Conservation (phyloP, 1,140 invertebrate species). For the Hetaerina americana region DNA sequence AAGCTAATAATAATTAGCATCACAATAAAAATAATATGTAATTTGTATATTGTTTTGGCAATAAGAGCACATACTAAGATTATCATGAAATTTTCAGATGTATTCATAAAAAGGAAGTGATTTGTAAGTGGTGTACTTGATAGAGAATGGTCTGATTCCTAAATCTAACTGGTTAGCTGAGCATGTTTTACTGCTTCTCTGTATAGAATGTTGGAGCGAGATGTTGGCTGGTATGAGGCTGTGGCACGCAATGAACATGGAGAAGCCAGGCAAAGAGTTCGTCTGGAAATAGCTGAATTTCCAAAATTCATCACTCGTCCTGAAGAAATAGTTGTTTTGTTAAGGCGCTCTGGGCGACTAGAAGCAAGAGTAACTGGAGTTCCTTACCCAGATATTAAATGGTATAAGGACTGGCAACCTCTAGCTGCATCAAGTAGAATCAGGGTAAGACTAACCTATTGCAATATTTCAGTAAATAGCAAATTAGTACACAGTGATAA, state of each 20-base stretch:
- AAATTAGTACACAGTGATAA: no score
- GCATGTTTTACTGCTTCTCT: constrained; percentile 7
- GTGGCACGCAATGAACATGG: constrained; percentile 88
- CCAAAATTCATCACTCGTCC: constrained; percentile 77
- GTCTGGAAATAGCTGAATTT: constrained; percentile 78
- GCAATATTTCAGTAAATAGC: no score
- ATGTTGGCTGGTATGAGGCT: constrained; percentile 89
- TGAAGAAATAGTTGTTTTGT: constrained; percentile 65
- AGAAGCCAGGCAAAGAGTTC: constrained; percentile 67
- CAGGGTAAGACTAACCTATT: no score
- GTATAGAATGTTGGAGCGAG: constrained; percentile 67
- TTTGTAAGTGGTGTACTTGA: no score
- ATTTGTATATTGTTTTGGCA: no score
- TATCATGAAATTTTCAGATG: no score
- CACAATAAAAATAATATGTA: no score
- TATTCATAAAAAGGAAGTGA: no score
- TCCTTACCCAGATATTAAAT: constrained; percentile 89
- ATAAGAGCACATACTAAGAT: no score
- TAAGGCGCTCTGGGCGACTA: constrained; percentile 56
- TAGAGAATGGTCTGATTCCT: no score
- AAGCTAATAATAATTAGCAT: no score
- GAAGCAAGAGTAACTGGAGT: constrained; percentile 78
- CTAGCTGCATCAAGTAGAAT: constrained; percentile 63
- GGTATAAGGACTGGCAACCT: constrained; percentile 94
- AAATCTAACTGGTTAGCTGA: no score